These are phyloP conservation scores for Myopa tessellatipennis DNA, from an alignment of 2,888 invertebrate species.

Conservation along the genomic window DNA sequence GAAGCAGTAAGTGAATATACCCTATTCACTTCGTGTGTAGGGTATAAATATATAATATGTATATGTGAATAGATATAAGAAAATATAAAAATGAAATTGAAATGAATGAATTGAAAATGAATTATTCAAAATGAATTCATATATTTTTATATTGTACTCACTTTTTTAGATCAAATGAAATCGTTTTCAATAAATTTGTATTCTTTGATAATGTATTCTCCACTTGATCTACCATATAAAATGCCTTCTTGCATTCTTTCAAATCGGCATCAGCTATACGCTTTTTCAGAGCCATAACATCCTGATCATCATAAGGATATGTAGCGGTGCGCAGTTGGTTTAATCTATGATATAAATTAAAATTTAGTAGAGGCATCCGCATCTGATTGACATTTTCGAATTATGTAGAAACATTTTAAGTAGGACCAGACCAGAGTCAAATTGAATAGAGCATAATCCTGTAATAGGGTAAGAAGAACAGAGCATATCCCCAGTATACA, in stretches of 20 bases:
- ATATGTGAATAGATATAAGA: neutral
- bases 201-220: constrained; percentile 52
- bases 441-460: too few relatives aligned
- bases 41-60: neutral
- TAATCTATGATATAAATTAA: constrained; percentile 43
- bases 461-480: too few relatives aligned
- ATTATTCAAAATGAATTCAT: neutral
- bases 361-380: neutral
- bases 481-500: too few relatives aligned
- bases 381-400: too few relatives aligned
- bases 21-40: too few relatives aligned
- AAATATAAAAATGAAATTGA: constrained; percentile 8
- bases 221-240: constrained; percentile 66
- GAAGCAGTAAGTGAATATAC: too few relatives aligned
- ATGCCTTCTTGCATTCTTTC: constrained; percentile 67
- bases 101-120: too few relatives aligned
- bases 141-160: neutral
- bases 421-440: too few relatives aligned
- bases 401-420: too few relatives aligned
- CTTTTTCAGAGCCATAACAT: constrained; percentile 71
- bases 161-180: constrained; percentile 56
- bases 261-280: constrained; percentile 68
- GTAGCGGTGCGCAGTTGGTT: constrained; percentile 53
- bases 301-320: constrained; percentile 69
- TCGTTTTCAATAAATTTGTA: constrained; percentile 51